phyloP scores from a whole-genome alignment of 2,888 invertebrate species.

The Alloscopus bannaensis region DNA sequence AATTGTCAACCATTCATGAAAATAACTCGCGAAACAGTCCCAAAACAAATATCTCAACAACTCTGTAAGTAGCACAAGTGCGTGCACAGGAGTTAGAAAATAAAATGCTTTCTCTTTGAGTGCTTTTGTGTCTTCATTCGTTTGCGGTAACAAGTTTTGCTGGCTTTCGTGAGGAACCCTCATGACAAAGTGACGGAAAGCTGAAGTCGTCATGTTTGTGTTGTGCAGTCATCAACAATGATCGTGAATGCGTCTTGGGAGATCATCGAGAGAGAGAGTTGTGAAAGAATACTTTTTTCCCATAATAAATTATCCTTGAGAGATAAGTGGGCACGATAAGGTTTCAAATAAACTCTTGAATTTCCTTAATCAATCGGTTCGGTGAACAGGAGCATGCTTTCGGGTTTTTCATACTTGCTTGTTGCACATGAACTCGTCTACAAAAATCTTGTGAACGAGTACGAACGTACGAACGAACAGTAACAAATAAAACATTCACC shows the following conservation, averaged over 20 bases:
- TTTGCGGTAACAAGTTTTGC: conserved; percentile 20
- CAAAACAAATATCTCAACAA: conserved; percentile 13
- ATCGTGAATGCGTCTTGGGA: conserved; percentile 49
- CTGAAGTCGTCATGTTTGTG: conserved; percentile 14
- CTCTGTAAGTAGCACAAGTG: conserved; percentile 8
- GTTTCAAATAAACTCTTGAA: background rate
- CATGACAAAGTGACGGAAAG: conserved; percentile 6
- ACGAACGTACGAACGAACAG: conserved; percentile 37
- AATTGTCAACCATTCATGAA: conserved; percentile 46
- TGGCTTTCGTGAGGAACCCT: conserved; percentile 27
- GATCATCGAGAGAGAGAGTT: conserved; percentile 39
- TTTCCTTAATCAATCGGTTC: conserved; percentile 21
- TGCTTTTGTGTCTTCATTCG: conserved; percentile 47
- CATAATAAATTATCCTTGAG: background rate
- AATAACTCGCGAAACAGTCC: conserved; percentile 26
- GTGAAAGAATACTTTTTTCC: conserved; percentile 49
- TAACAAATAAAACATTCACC: conserved; percentile 43
- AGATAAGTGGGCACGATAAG: background rate
- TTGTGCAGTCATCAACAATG: conserved; percentile 15
- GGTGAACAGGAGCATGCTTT: conserved; percentile 49
- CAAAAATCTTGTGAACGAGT: conserved; percentile 10
- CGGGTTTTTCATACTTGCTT: conserved; percentile 46
- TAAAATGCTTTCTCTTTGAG: conserved; percentile 28
- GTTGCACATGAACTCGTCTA: conserved; percentile 30
- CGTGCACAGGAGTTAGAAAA: no score